Base-by-base conservation (phyloP, 2,113 vertebrate species). In the Ancistrus triradiatus region DNA sequence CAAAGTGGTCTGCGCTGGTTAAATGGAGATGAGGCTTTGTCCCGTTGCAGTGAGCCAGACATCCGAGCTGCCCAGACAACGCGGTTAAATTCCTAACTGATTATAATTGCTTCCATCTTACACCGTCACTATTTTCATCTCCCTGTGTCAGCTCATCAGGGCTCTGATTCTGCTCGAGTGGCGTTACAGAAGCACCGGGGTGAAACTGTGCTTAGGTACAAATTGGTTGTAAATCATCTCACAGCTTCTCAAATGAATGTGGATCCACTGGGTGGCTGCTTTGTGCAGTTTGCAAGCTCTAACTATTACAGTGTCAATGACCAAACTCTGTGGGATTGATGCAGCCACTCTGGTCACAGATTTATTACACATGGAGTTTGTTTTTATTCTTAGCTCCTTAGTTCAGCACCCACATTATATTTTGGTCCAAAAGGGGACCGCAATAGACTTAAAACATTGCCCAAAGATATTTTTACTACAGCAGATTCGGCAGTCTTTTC, bases 41-140 rank as follows among this genome's bases (percentile, higher is more conserved):
- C 61, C 22, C 7, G 6, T 15, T 27, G 11, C 56, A 33, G 25
- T 17, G 48, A 33, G 37, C 33, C 68, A 28, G 19, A 3, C 18
- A 13, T 35, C 44, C 22, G n/a, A 13, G 33, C 50, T n/a, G 19
- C 25, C 64, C 52, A 44, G 57, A 50, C 24, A 56, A 37, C 11
- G 50, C 7, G 49, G 58, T 57, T 57, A 42, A 57, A 72, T 72
- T 61, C 61, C 69, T 66, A 58, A 48, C 70, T 76, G 74, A 76
- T 76, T 73, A 65, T 72, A 76, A 76, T 76, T 76, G 74, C 62
- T 69, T 72, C 70, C 66, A 73, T 69, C 59, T 75, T 69, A 31
- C 48, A 62, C 51, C 57, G 38, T 56, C 62, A 47, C 50, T 49
- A 47, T 64, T 69, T 68, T 58, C 49, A 63, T 46, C 58, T 59